Percentiles rank a stretch among this genome's conserved stretches.
Evolutionary conservation across 1,140 invertebrate species (phyloP).

Genomic region (Drosophila rufa): DNA sequence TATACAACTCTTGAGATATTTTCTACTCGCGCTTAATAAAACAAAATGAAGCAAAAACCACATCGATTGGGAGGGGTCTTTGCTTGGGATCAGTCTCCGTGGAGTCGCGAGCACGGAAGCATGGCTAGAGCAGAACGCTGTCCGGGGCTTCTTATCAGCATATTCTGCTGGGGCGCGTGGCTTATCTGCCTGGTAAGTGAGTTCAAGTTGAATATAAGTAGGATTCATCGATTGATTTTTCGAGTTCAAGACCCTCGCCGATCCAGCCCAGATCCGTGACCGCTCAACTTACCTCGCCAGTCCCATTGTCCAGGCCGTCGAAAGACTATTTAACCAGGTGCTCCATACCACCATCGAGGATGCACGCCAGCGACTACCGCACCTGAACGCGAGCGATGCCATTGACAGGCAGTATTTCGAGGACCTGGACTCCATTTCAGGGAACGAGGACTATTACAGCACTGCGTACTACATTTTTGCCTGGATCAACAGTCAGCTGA

Average conservation of each 20-base stretch:
- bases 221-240: constrained; percentile 20
- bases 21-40: constrained; percentile 71
- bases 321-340: constrained; percentile 61
- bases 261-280: background rate
- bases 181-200: constrained; percentile 45
- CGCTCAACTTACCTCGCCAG: background rate
- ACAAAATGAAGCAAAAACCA: constrained; percentile 49
- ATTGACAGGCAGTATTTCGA: constrained; percentile 63
- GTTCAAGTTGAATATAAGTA: constrained; percentile 7
- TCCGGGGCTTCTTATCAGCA: constrained; percentile 41
- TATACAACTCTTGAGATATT: constrained; percentile 40
- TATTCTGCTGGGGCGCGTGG: constrained; percentile 4
- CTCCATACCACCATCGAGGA: constrained; percentile 43
- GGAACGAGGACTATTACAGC: constrained; percentile 57
- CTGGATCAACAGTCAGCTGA: constrained; percentile 47
- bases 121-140: constrained; percentile 34
- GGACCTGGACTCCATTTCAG: constrained; percentile 41
- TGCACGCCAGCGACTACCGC: constrained; percentile 14
- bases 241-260: constrained; percentile 19
- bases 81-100: constrained; percentile 28
- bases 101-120: constrained; percentile 37
- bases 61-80: constrained; percentile 9
- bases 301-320: constrained; percentile 30
- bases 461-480: constrained; percentile 60
- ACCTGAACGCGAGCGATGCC: constrained; percentile 40